phyloP scores from a whole-genome alignment of 2,888 invertebrate species.

The Neoitamus cyanurus region DNA sequence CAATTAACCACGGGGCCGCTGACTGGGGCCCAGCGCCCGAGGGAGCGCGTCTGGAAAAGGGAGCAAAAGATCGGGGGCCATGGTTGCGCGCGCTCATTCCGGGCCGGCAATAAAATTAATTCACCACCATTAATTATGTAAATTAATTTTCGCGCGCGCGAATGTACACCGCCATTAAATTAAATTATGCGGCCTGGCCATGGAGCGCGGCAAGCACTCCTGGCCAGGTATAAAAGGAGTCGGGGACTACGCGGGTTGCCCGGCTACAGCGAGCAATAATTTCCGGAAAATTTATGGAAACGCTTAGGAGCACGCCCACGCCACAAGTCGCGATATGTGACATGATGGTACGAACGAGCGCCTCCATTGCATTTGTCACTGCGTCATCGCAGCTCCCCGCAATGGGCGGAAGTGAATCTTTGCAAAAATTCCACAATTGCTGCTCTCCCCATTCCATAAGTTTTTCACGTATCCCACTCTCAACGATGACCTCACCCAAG shows the following conservation, averaged over 20 bases:
- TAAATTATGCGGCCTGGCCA: constrained; percentile 32
- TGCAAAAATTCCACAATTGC: neutral
- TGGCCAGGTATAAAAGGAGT: neutral
- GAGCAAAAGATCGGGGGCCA: neutral
- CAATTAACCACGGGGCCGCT: constrained; percentile 31
- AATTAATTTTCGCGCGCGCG: constrained; percentile 52
- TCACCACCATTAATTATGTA: constrained; percentile 52
- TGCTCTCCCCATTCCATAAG: no score
- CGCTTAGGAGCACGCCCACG: constrained; percentile 41
- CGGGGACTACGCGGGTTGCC: constrained; percentile 24
- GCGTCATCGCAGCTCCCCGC: neutral
- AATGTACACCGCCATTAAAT: constrained; percentile 48
- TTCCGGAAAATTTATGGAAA: constrained; percentile 38
- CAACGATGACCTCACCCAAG: neutral
- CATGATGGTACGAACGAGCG: neutral
- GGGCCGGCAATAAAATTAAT: constrained; percentile 51
- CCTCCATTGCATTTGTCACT: constrained; percentile 23
- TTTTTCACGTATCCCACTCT: neutral
- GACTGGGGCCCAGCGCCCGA: neutral
- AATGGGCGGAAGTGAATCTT: neutral
- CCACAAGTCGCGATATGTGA: neutral
- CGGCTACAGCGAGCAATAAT: neutral
- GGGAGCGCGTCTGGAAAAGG: neutral
- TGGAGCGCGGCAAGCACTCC: neutral
- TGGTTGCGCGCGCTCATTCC: constrained; percentile 30